These are phyloP conservation scores for Polypterus senegalus DNA, from an alignment of 2,113 vertebrate genomes.

Conservation along the genomic window DNA sequence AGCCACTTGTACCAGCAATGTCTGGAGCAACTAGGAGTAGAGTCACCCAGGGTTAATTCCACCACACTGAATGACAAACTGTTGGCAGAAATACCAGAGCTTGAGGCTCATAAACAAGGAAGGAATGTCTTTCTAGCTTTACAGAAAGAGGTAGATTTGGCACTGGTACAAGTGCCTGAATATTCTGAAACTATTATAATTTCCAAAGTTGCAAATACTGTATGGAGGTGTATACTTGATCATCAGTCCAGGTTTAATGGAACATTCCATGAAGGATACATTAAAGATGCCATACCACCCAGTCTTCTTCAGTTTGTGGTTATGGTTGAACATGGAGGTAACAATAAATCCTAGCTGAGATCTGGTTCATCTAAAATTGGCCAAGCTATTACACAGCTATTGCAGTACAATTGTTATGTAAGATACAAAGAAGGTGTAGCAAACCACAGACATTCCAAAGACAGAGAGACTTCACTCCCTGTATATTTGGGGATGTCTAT, in stretches of 20 bases:
- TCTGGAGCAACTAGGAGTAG: too few species aligned
- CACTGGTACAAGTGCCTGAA: conserved; percentile 5
- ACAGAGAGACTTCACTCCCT: conserved; percentile 7
- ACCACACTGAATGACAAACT: too few species aligned
- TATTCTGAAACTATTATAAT: conserved; percentile 10
- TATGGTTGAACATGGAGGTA: conserved; percentile 12
- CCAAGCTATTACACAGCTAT: conserved; percentile 10
- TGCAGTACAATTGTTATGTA: conserved; percentile 18
- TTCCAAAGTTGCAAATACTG: conserved; percentile 8
- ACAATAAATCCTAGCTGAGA: conserved; percentile 13
- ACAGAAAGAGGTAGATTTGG: conserved; percentile 8
- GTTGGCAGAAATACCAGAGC: too few species aligned
- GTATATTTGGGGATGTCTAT: conserved; percentile 16
- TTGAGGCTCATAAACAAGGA: not conserved
- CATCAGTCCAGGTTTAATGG: conserved; percentile 13
- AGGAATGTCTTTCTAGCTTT: conserved; percentile 1
- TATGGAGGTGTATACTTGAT: conserved; percentile 8
- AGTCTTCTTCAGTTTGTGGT: not conserved
- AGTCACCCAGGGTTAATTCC: too few species aligned
- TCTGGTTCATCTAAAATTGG: conserved; percentile 7
- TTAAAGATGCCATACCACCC: conserved; percentile 11
- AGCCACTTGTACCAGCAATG: too few species aligned
- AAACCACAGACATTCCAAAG: conserved; percentile 14
- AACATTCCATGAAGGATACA: conserved; percentile 9
- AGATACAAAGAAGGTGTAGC: conserved; percentile 14